Percentiles rank a stretch among this genome's conserved stretches.
Conservation (phyloP, 2,888 invertebrate genomes). For the Trissonchulus latispiculum region DNA sequence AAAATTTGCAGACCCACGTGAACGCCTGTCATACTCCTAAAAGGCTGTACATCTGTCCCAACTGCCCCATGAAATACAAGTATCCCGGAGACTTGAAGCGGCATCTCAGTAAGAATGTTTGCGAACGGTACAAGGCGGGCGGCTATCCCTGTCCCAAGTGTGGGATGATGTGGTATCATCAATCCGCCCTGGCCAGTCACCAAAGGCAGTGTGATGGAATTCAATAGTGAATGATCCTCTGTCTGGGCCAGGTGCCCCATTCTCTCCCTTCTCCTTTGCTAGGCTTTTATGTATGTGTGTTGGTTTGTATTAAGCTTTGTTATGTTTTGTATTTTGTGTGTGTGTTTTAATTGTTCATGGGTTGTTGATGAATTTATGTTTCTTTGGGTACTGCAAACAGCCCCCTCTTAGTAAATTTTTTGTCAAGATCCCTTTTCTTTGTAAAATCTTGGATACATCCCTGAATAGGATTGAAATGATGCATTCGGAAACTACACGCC, state of each 20-base stretch:
- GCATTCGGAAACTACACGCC: no score
- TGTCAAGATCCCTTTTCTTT: no score
- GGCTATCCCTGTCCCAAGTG: conserved; percentile 14
- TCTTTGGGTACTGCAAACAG: no score
- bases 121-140: conserved; percentile 16
- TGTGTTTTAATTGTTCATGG: no score
- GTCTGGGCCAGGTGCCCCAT: no score
- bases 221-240: not conserved
- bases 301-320: no score
- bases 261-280: not conserved
- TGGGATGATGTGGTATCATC: conserved; percentile 19
- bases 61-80: conserved; percentile 17
- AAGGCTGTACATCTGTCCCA: conserved; percentile 13
- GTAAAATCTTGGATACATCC: no score
- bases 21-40: conserved; percentile 16
- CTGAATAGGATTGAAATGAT: no score
- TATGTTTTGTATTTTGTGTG: no score
- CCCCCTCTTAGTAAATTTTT: no score
- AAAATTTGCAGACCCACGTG: conserved; percentile 15
- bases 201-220: conserved; percentile 16
- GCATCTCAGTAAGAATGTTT: not conserved
- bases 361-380: no score
- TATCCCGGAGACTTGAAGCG: conserved; percentile 18
- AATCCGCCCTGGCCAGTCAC: conserved; percentile 16
- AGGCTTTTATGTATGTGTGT: no score